phyloP scores from a whole-genome alignment of 2,888 invertebrate genomes.

The Nomada hirtipes region DNA sequence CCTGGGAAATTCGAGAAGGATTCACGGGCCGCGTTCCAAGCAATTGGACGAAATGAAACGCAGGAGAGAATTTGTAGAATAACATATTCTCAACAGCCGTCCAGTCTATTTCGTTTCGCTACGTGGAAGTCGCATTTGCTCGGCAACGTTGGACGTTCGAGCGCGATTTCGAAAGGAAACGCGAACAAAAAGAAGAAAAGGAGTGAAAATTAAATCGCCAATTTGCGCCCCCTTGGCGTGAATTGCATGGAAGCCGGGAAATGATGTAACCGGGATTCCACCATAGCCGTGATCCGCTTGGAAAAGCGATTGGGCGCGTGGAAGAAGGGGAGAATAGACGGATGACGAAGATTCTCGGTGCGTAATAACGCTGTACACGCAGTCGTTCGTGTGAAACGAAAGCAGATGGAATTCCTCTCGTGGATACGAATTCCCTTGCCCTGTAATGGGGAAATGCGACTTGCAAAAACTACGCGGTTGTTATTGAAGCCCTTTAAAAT shows the following conservation, averaged over 20 bases:
- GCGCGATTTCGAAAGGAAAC: constrained; percentile 20
- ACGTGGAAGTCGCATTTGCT: not conserved
- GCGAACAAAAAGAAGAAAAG: not conserved
- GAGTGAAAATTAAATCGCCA: constrained; percentile 6
- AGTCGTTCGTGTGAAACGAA: not conserved
- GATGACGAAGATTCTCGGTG: not conserved
- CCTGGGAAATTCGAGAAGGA: too few species aligned
- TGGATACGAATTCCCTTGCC: constrained; percentile 26
- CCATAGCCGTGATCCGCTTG: constrained; percentile 1
- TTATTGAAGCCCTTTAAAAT: constrained; percentile 29
- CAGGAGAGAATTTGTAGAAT: not conserved
- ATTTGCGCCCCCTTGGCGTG: constrained; percentile 10
- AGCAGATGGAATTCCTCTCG: constrained; percentile 14
- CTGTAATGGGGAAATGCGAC: not conserved
- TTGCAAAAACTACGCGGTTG: constrained; percentile 5
- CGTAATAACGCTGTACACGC: not conserved
- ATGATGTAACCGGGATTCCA: constrained; percentile 46
- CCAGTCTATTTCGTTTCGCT: too few species aligned
- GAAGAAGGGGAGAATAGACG: not conserved
- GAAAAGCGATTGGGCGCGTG: not conserved
- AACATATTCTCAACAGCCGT: not conserved
- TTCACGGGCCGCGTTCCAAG: too few species aligned
- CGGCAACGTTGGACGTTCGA: constrained; percentile 1
- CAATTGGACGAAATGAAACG: too few species aligned
- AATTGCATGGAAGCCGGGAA: constrained; percentile 26